These are phyloP conservation scores for Alosa alosa DNA, from an alignment of 2,113 vertebrate genomes.

Conservation along the genomic window DNA sequence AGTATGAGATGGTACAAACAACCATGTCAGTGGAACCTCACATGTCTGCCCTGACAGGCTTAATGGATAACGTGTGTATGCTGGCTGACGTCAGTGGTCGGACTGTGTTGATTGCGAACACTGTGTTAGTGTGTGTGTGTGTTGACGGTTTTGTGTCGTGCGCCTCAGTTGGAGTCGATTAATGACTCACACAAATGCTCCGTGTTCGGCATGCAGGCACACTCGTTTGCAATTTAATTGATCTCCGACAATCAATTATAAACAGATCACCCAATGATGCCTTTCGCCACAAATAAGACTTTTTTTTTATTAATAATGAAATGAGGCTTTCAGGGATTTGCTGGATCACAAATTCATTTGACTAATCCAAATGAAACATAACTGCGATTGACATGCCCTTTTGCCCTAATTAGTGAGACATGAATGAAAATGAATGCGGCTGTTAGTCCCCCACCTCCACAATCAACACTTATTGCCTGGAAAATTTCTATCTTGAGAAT, in stretches of 20 bases:
- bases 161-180: slow-evolving; percentile 44
- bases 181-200: slow-evolving; percentile 45
- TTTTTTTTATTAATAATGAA: slow-evolving; percentile 38
- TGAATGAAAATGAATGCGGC: slow-evolving; percentile 46
- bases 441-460: slow-evolving; percentile 46
- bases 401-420: slow-evolving; percentile 49
- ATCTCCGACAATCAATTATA: slow-evolving; percentile 50
- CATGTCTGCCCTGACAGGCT: background rate
- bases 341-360: slow-evolving; percentile 46
- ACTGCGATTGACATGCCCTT: slow-evolving; percentile 49
- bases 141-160: slow-evolving; percentile 51
- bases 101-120: background rate
- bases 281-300: slow-evolving; percentile 40
- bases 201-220: slow-evolving; percentile 42
- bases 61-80: background rate
- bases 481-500: slow-evolving; percentile 52
- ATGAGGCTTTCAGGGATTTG: slow-evolving; percentile 32
- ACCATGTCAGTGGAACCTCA: background rate
- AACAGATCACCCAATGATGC: slow-evolving; percentile 28
- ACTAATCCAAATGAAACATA: slow-evolving; percentile 48
- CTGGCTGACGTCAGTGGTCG: background rate
- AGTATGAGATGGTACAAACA: background rate
- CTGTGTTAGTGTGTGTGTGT: slow-evolving; percentile 13
- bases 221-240: slow-evolving; percentile 37
- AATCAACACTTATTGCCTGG: slow-evolving; percentile 50